A percentile compares a stretch with the other conserved stretches of the same genome.
phyloP scores from a whole-genome alignment of 2,797 vertebrate species.

The Enteromius paludinosus region DNA sequence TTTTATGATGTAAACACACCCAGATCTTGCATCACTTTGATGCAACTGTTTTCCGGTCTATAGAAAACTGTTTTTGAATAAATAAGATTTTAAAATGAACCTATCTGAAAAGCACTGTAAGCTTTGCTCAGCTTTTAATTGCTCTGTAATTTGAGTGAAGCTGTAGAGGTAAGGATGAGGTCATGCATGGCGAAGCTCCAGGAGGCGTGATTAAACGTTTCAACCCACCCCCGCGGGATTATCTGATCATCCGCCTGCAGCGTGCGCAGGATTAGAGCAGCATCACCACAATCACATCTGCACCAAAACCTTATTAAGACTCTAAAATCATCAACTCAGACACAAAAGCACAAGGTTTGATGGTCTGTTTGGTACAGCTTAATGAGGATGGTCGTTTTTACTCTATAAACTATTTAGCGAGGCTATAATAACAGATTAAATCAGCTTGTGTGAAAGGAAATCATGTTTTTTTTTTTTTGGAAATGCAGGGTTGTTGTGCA shows the following conservation, averaged over 20 bases:
- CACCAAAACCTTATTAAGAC: not conserved
- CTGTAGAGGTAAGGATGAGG: slow-evolving; percentile 42
- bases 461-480: not conserved
- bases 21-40: not conserved
- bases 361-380: not conserved
- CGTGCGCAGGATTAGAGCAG: slow-evolving; percentile 58
- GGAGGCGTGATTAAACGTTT: slow-evolving; percentile 61
- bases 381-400: not conserved
- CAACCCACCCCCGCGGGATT: slow-evolving; percentile 64
- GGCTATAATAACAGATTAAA: not conserved
- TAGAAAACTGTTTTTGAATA: slow-evolving; percentile 10
- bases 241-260: slow-evolving; percentile 62
- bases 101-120: not conserved
- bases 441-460: not conserved
- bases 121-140: slow-evolving; percentile 16
- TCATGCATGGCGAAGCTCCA: slow-evolving; percentile 35
- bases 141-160: slow-evolving; percentile 1
- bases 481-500: not conserved
- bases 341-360: not conserved
- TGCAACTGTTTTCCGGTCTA: not conserved
- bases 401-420: slow-evolving; percentile 1
- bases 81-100: not conserved
- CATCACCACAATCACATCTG: slow-evolving; percentile 44
- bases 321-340: slow-evolving; percentile 1
- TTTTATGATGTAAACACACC: slow-evolving; percentile 3